Conservation (phyloP, 2,113 vertebrate genomes). For the Chascanopsetta lugubris region DNA sequence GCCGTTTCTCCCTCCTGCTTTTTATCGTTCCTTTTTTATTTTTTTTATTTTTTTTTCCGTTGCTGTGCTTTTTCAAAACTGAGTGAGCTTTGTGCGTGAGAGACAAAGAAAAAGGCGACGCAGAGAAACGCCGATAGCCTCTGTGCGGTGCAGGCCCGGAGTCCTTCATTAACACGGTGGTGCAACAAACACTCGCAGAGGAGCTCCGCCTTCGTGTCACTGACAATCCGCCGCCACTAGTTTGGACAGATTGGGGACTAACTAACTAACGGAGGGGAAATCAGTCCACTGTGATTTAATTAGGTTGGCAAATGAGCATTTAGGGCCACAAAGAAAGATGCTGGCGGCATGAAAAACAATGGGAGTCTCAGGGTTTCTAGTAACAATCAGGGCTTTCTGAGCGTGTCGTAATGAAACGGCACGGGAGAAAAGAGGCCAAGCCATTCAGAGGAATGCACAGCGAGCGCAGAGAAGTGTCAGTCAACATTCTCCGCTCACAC, state of each 20-base stretch:
- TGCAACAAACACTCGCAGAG: conserved; percentile 12
- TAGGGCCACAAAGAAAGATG: conserved; percentile 31
- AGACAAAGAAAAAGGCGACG: conserved; percentile 27
- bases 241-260: conserved; percentile 50
- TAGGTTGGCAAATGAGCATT: conserved; percentile 52
- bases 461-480: conserved; percentile 9
- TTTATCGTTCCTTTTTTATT: conserved; percentile 8
- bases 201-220: conserved; percentile 28
- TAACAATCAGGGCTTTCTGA: conserved; percentile 5
- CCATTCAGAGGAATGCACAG: conserved; percentile 14
- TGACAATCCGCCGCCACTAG: conserved; percentile 36
- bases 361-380: conserved; percentile 4
- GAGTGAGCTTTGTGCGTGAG: conserved; percentile 31
- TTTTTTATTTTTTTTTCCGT: conserved; percentile 11
- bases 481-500: neutral
- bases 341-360: conserved; percentile 20
- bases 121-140: conserved; percentile 42
- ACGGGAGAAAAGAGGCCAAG: conserved; percentile 21
- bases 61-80: conserved; percentile 29
- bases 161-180: conserved; percentile 55
- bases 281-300: conserved; percentile 54
- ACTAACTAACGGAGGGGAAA: conserved; percentile 43
- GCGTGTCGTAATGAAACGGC: conserved; percentile 5
- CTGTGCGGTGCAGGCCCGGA: conserved; percentile 34
- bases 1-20: neutral